These are phyloP conservation scores for Melinaea marsaeus DNA, from an alignment of 2,888 invertebrate genomes.

Conservation along the genomic window DNA sequence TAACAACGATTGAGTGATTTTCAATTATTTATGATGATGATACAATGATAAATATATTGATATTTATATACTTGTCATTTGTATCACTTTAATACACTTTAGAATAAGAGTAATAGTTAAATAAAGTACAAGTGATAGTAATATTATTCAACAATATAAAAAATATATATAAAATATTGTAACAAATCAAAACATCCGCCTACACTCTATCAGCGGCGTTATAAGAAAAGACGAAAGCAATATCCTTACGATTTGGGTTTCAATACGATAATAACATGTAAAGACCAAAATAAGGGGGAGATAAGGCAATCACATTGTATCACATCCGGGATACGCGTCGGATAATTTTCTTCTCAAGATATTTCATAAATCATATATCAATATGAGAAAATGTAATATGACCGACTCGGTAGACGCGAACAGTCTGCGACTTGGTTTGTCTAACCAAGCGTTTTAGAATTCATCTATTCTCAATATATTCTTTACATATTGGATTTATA, in stretches of 20 bases:
- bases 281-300: constrained; percentile 53
- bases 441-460: constrained; percentile 24
- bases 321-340: constrained; percentile 51
- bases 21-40: too few relatives aligned
- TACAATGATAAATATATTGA: too few relatives aligned
- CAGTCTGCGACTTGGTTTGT: constrained; percentile 33
- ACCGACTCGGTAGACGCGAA: constrained; percentile 29
- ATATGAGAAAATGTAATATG: constrained; percentile 52
- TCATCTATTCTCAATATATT: constrained; percentile 9
- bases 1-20: too few relatives aligned
- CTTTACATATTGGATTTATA: constrained; percentile 9
- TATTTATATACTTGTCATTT: too few relatives aligned
- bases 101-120: neutral
- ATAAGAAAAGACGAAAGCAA: constrained; percentile 29
- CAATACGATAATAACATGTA: constrained; percentile 59
- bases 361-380: constrained; percentile 57
- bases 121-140: neutral
- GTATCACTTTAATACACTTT: too few relatives aligned
- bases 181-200: constrained; percentile 27
- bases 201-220: constrained; percentile 18
- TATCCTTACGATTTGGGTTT: constrained; percentile 44
- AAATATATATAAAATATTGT: constrained; percentile 19
- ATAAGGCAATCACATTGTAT: constrained; percentile 62
- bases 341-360: constrained; percentile 58
- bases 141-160: neutral